Base-by-base conservation (phyloP, 2,888 invertebrate genomes). In the Linyphia triangularis region DNA sequence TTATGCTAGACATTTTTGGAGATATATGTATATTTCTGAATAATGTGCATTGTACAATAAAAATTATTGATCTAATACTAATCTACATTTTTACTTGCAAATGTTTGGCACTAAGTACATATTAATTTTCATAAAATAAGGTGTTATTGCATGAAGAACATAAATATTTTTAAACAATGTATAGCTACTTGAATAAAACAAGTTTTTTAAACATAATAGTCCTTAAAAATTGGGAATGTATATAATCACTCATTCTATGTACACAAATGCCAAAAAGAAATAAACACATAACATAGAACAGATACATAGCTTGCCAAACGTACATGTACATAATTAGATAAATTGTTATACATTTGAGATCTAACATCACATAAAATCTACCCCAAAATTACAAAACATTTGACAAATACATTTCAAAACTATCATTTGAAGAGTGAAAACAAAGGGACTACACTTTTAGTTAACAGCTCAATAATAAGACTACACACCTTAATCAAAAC, bases 81-180 rank as follows among this genome's bases (percentile, higher is more conserved):
- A 33, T 24, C 63, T 77, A 72, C 72, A 26, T 9, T n/a, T n/a
- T 43, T 65, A 70, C 7, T 81, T 59, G 69, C 59, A 81, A 59
- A 69, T 61, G 37, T 81, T 81, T 81, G 81, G 81, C 81, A 81
- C 81, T 81, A 81, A 81, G 70, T 81, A 81, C 26, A 24, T 26
- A 61, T 13, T 63, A 28, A 30, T 57, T 43, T 73, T 28, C 40
- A 51, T 37, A 72, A 24, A 72, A 72, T 16, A 26, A 43, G 9
- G n/a, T 26, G 13, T 7, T 43, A 72, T n/a, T 26, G 26, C n/a
- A 6, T 16, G 26, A 72, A 33, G n/a, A n/a, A 51, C 67, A 67
- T 26, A 72, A 72, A n/a, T 16, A 24, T 30, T 59, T 51, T 57
- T 28, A 57, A 73, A 30, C 30, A 30, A 30, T 59, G 30, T 19